Base-by-base conservation (phyloP, 2,888 invertebrate genomes). In the Psylliodes chrysocephalus region DNA sequence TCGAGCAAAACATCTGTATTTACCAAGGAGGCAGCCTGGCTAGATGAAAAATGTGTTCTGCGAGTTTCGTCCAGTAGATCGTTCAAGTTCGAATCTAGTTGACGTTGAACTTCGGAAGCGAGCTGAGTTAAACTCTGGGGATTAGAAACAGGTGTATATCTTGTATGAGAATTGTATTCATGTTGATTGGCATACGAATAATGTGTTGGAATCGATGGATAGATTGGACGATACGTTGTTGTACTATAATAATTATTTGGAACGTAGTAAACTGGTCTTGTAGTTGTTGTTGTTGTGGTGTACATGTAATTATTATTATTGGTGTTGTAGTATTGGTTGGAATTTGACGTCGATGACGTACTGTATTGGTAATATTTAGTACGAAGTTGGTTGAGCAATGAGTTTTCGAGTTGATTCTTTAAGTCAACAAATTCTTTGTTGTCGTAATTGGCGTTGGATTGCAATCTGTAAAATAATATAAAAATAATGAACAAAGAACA, bases 341-440 rank as follows among this genome's bases (percentile, higher is more conserved):
- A 60, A 19, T 33, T 54, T 14, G 28, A 22, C 6, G 61, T 46
- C 10, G 54, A 22, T n/a, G 61, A 54, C 10, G 54, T 40, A 42
- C 54, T 47, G 22, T 44, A 53, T 10, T 42, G 42, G 33, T 49
- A 52, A 54, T 71, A 74, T 56, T 71, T 61, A 1, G 51, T 62
- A 40, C 72, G 65, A 8, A 82, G 67, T 63, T 79, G 67, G 25
- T 73, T 70, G 30, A 80, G 28, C 17, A 82, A 69, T 42, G 70
- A 70, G 12, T 70, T 69, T 71, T 81, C 79, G 38, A 81, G 44
- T 66, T 79, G 76, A 42, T 71, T 70, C 19, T 71, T 74, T 52
- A 81, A 64, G 64, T 77, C 76, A 18, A 72, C 69, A 2, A 81
- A 70, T 65, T 82, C 79, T 63, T 76, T 77, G 57, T 74, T 78